phyloP scores from a whole-genome alignment of 2,113 vertebrate genomes.

The Jaculus jaculus region DNA sequence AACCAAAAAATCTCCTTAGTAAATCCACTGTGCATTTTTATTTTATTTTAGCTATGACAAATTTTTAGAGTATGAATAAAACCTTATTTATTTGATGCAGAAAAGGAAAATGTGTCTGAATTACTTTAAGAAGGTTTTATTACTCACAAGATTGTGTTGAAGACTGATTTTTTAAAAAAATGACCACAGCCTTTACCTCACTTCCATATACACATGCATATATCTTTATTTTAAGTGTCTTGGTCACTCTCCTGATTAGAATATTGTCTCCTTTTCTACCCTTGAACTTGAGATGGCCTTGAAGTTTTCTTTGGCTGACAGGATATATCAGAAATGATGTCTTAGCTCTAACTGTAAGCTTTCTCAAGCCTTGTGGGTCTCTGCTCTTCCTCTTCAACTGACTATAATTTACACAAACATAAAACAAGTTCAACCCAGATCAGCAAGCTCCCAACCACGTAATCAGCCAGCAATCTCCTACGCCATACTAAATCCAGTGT shows the following conservation, averaged over 20 bases:
- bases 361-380: neutral
- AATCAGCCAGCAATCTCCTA: neutral
- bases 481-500: neutral
- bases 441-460: neutral
- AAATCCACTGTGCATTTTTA: neutral
- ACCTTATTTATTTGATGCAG: conserved; percentile 10
- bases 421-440: neutral
- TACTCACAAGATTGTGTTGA: neutral
- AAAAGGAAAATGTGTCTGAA: neutral
- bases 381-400: neutral
- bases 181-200: neutral
- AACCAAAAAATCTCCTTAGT: neutral
- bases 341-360: neutral
- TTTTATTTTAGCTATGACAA: neutral
- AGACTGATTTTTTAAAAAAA: neutral
- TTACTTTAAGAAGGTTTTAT: neutral
- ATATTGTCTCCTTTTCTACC: neutral
- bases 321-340: neutral
- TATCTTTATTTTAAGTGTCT: neutral
- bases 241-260: neutral
- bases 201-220: neutral
- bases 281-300: neutral
- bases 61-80: conserved; percentile 18
- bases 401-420: neutral
- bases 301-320: neutral